A percentile compares a stretch with the other conserved stretches of the same genome.
Conservation (phyloP, 2,888 invertebrate genomes). For the Erebia palarica region DNA sequence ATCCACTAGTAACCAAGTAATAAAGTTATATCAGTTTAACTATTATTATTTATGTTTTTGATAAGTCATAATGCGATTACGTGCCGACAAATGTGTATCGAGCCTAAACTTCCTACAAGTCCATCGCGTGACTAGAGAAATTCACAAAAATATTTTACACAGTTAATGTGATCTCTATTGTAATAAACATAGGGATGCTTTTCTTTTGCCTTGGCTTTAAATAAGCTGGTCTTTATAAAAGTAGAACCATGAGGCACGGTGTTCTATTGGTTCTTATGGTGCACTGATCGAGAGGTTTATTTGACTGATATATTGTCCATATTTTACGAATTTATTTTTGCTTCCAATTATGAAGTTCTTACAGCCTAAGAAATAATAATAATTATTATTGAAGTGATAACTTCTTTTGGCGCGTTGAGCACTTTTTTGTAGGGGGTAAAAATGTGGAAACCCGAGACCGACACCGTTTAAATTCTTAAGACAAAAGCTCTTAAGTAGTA, state of each 20-base stretch:
- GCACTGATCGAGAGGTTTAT: constrained; percentile 43
- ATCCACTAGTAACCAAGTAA: too few species aligned
- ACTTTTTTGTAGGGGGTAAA: too few species aligned
- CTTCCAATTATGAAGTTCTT: constrained; percentile 7
- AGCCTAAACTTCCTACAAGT: constrained; percentile 41
- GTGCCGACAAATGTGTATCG: constrained; percentile 23
- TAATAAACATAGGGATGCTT: constrained; percentile 28
- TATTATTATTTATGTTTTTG: neutral
- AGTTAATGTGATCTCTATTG: constrained; percentile 29
- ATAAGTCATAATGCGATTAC: constrained; percentile 9
- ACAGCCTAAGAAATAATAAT: neutral
- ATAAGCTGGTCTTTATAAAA: constrained; percentile 29
- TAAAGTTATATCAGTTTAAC: neutral
- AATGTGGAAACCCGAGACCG: too few species aligned
- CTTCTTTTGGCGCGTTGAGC: too few species aligned
- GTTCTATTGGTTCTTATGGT: constrained; percentile 40
- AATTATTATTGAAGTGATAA: too few species aligned
- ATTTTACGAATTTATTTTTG: constrained; percentile 27
- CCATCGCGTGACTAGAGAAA: constrained; percentile 46
- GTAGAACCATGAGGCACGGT: constrained; percentile 42
- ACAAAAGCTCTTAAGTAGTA: too few species aligned
- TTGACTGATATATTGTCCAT: constrained; percentile 38
- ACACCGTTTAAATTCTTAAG: too few species aligned
- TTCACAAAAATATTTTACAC: constrained; percentile 35
- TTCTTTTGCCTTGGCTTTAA: constrained; percentile 32